A percentile compares a stretch with the other conserved stretches of the same genome.
phyloP scores from a whole-genome alignment of 2,113 vertebrate species.

The Calcarius ornatus region DNA sequence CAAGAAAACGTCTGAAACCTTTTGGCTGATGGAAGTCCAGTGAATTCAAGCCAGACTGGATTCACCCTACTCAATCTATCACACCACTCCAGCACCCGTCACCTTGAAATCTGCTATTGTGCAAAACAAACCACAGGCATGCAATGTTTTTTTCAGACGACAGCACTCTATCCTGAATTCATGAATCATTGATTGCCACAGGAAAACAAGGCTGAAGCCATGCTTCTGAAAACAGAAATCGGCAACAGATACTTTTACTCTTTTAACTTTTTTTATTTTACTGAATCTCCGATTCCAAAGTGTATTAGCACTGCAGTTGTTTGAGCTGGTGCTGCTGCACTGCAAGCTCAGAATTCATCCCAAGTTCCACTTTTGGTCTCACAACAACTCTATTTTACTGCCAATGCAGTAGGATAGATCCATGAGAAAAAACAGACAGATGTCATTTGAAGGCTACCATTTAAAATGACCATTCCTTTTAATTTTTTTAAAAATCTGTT shows the following conservation, averaged over 20 bases:
- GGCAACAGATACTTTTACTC: conserved; percentile 1
- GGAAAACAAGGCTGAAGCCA: conserved; percentile 50
- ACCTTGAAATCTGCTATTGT: conserved; percentile 53
- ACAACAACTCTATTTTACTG: conserved; percentile 25
- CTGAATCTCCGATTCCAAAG: conserved; percentile 15
- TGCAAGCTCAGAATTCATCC: conserved; percentile 42
- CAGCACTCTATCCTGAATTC: conserved; percentile 2
- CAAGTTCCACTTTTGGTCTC: background rate
- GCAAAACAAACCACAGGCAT: conserved; percentile 61
- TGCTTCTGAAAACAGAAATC: conserved; percentile 39
- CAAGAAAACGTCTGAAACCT: background rate
- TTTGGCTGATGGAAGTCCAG: conserved; percentile 16
- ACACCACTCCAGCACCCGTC: conserved; percentile 29
- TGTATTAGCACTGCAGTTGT: conserved; percentile 5
- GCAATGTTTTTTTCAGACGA: conserved; percentile 21
- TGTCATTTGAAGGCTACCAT: background rate
- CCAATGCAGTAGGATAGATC: background rate
- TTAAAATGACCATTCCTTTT: background rate
- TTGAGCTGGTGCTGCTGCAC: background rate
- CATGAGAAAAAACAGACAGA: background rate
- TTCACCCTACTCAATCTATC: conserved; percentile 30
- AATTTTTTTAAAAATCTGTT: background rate
- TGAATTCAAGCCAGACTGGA: conserved; percentile 7
- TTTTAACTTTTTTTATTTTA: background rate
- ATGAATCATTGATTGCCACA: conserved; percentile 63